Evolutionary conservation across 1,140 invertebrate genomes (phyloP).

Genomic region (Drosophila pruinosa): DNA sequence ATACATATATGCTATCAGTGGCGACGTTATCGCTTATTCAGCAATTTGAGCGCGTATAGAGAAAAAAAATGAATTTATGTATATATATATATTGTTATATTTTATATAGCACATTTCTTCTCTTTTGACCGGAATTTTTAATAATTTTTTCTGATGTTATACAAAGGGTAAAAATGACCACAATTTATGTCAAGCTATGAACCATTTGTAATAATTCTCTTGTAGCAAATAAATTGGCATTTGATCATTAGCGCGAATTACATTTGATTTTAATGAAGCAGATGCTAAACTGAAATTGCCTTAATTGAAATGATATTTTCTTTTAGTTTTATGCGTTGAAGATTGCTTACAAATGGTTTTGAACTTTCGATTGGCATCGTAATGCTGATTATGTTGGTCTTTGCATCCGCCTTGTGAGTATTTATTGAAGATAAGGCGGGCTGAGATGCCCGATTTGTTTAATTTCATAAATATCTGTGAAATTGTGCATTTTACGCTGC

Average conservation of each 20-base stretch:
- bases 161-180: too few relatives aligned
- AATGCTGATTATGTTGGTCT: slow-evolving; percentile 62
- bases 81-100: too few relatives aligned
- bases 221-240: not conserved
- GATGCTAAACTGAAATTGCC: slow-evolving; percentile 57
- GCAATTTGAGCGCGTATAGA: too few relatives aligned
- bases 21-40: too few relatives aligned
- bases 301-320: slow-evolving; percentile 62
- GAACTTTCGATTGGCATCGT: slow-evolving; percentile 55
- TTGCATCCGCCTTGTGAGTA: slow-evolving; percentile 38
- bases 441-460: slow-evolving; percentile 52
- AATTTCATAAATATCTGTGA: slow-evolving; percentile 52
- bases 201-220: too few relatives aligned
- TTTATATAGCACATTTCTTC: too few relatives aligned
- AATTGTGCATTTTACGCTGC: slow-evolving; percentile 72
- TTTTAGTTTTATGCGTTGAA: slow-evolving; percentile 28
- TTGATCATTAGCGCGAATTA: slow-evolving; percentile 5
- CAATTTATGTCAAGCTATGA: too few relatives aligned
- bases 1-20: too few relatives aligned
- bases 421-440: slow-evolving; percentile 37
- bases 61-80: too few relatives aligned
- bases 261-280: slow-evolving; percentile 39
- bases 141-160: too few relatives aligned
- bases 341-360: slow-evolving; percentile 32
- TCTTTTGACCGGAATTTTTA: too few relatives aligned